Evolutionary conservation across 2,797 vertebrate species (phyloP), one percentile per base, ranked within the genome.

Genomic region (Poecilia velifera): DNA sequence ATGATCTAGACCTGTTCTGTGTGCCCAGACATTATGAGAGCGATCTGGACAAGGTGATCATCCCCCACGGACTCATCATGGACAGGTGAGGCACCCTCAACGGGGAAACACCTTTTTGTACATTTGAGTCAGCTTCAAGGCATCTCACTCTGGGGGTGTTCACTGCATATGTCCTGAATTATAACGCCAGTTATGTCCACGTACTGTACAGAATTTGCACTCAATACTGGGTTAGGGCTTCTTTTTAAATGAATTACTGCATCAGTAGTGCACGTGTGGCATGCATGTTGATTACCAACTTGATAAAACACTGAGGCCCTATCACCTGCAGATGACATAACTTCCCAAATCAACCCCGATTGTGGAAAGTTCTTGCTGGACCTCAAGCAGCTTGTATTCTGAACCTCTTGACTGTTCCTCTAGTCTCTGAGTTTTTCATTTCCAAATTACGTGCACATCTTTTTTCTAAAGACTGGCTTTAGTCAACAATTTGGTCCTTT

Each of bases 11-110:
- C 45, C 94, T 97, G 1, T 96, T 97, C 88, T 97, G 96, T 68
- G 90, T 97, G 72, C 96, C 96, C 72, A 96, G 95, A 86, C 96
- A 97, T 91, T 96, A 96, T 12, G 95, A 96, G 86, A 94, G 96
- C 39, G 96, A 96, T 76, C 84, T 97, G 91, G 96, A 97, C 75
- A 95, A 91, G 83, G 95, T 97, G 81, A 94, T 97, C 84, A 96
- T 97, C 93, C 96, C 96, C 46, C 96, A 97, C 55, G 96, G 96
- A 75, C 96, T 97, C 81, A 97, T 98, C 70, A 95, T 96, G 92
- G 96, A 97, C 90, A 96, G 97, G 96, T 97, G 94, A 78, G 75
- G 1, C 47, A 8, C 10, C 77, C 20, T 6, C 41, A 22, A 6
- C 43, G 36, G 36, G 41, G 41, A 39, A 41, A 12, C 0, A 46